These are phyloP conservation scores for Ceyx margarethae DNA, from an alignment of 2,113 vertebrate species.

Conservation along the genomic window DNA sequence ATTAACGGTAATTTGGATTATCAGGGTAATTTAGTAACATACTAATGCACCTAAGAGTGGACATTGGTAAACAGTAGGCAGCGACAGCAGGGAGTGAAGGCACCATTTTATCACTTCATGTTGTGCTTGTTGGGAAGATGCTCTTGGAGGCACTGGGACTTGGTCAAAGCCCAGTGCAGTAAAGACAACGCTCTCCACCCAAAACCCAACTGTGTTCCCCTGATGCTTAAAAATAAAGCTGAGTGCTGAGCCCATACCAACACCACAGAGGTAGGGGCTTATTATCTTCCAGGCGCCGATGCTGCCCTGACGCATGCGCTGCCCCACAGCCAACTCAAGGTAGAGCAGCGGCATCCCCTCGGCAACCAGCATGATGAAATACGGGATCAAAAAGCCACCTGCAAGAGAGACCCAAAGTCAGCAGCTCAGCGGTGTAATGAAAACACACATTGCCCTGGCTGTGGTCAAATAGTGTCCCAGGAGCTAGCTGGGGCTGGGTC, in stretches of 20 bases:
- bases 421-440: background rate
- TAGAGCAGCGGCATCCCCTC: constrained; percentile 91
- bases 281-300: constrained; percentile 88
- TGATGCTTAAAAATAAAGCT: background rate
- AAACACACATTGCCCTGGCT: background rate
- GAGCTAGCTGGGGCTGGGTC: background rate
- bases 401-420: background rate
- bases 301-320: constrained; percentile 90
- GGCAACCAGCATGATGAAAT: constrained; percentile 86
- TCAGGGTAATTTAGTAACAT: background rate
- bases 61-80: background rate
- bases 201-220: background rate
- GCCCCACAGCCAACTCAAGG: constrained; percentile 90
- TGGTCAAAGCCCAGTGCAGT: background rate
- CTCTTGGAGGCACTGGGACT: background rate
- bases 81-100: background rate
- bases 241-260: constrained; percentile 77
- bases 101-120: background rate
- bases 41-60: background rate
- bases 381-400: constrained; percentile 94
- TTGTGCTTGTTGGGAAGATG: background rate
- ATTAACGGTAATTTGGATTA: background rate
- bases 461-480: background rate
- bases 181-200: background rate
- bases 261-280: constrained; percentile 87